A percentile compares a stretch with the other conserved stretches of the same genome.
Conservation (phyloP, 2,113 vertebrate genomes). For the Chionis minor region DNA sequence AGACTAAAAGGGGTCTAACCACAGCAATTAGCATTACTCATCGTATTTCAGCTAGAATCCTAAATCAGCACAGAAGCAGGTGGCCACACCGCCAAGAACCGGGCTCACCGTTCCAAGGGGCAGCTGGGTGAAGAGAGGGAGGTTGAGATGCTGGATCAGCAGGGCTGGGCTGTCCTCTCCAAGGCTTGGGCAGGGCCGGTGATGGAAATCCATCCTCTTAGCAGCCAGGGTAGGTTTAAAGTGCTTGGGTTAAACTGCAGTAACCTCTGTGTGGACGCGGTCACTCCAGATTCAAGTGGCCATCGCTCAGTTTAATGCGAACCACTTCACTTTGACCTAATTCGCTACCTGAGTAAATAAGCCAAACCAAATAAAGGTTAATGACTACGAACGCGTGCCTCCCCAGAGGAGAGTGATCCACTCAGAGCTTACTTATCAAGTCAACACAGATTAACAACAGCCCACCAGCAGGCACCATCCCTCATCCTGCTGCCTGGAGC, state of each 20-base stretch:
- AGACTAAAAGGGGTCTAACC: background rate
- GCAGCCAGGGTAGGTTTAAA: background rate
- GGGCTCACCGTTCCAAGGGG: background rate
- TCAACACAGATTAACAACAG: background rate
- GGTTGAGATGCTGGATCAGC: background rate
- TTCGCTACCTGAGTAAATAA: constrained; percentile 13
- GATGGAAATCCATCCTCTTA: background rate
- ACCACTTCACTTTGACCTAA: background rate
- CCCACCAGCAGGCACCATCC: background rate
- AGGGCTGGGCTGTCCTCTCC: too few relatives aligned
- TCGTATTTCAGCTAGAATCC: background rate
- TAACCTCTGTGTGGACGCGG: constrained; percentile 17
- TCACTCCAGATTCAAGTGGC: constrained; percentile 29
- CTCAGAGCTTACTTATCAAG: background rate
- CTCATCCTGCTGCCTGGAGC: background rate
- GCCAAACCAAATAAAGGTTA: constrained; percentile 39
- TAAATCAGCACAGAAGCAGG: background rate
- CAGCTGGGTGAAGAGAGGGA: background rate
- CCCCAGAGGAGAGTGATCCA: background rate
- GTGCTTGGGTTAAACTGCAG: background rate
- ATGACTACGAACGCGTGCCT: background rate
- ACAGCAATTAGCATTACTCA: background rate
- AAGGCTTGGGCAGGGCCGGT: background rate
- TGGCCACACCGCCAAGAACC: background rate
- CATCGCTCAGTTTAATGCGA: constrained; percentile 11